Evolutionary conservation across 2,888 invertebrate species (phyloP).

Genomic region (Adela reaumurella): DNA sequence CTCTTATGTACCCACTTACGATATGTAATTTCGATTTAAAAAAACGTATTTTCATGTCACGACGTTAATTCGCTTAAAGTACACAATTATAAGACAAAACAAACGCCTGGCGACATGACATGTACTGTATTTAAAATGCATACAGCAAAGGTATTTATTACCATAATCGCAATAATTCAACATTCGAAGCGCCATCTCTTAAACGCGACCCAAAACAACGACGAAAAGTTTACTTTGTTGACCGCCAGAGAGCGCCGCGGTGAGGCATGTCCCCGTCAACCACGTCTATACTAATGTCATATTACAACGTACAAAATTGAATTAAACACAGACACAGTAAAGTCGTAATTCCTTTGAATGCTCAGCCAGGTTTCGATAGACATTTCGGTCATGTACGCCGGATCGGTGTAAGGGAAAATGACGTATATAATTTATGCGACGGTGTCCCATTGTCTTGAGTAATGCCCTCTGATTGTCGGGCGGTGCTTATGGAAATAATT

Average conservation of each 20-base stretch:
- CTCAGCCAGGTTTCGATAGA: not conserved
- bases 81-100: not conserved
- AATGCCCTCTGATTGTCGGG: constrained; percentile 8
- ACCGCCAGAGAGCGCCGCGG: not conserved
- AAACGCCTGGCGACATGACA: not conserved
- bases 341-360: not conserved
- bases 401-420: constrained; percentile 3
- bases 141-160: not conserved
- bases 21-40: no score
- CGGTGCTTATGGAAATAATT: constrained; percentile 7
- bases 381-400: constrained; percentile 1
- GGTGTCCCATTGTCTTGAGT: constrained; percentile 11
- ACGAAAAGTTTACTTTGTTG: not conserved
- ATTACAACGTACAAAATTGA: no score
- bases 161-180: constrained; percentile 2
- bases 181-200: constrained; percentile 2
- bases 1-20: no score
- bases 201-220: not conserved
- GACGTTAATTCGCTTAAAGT: not conserved
- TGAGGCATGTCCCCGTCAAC: not conserved
- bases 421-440: constrained; percentile 9
- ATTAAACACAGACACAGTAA: not conserved
- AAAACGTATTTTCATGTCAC: no score
- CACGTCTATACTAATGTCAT: not conserved
- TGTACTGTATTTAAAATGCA: not conserved